Evolutionary conservation across 2,888 invertebrate species (phyloP), one percentile per base, ranked within the genome.

Genomic region (Ptychoptera contaminata): DNA sequence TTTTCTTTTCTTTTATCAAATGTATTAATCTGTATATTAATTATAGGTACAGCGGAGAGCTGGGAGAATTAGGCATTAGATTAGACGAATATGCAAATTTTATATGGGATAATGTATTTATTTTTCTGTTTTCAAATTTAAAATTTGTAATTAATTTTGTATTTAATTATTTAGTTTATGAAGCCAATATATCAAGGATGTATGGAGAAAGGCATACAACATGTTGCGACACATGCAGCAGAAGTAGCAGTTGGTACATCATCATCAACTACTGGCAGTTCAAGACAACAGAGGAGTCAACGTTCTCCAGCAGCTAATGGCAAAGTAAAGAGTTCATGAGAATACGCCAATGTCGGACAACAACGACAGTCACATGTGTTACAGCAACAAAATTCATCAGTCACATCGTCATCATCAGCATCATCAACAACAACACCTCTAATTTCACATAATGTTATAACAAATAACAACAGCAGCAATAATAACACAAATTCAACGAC

Each of bases 51-150:
- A 92, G 88, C 59, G 96, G 96, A 35, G 91, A 93, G 64, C 75
- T 88, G 65, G 71, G 86, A 55, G 90, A 91, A 58, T 67, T 93
- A 39, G 93, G 94, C 16, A 76, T 79, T 45, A 76, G 79, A 56
- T 81, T 97, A 58, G 97, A 97, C 61, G 82, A 87, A 49, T 66
- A 83, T 49, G 93, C 96, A 3, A 82, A 80, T 54, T 67, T 78
- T 50, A 70, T 93, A 52, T 97, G 96, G 94, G 91, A 91, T 59
- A 85, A 81, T 64, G 88, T 90, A 69, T 80, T 85, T 78, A 39
- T 41, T 35, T 34, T 34, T n/a, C 10, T 38, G 11, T 16, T 32
- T 43, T 16, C 12, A n/a, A 2, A 2, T 37, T 14, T 31, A 31
- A 29, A 40, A 8, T 40, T 38, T 40, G 2, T 23, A 40, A 38